Conservation (phyloP, 2,113 vertebrate species). For the Sphyrna mokarran region DNA sequence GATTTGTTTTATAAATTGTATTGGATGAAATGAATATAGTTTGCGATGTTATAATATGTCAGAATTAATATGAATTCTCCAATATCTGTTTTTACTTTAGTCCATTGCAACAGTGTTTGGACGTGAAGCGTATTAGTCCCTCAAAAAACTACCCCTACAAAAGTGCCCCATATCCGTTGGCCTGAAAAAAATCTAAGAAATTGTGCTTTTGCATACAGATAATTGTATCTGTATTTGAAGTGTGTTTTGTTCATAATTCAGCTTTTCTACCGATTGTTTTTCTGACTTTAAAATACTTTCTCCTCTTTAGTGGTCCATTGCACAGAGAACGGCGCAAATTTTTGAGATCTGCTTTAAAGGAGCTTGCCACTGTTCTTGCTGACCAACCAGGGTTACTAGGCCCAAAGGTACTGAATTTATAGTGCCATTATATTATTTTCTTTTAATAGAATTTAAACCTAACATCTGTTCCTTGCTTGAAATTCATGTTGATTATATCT, state of each 20-base stretch:
- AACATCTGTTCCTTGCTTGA: neutral
- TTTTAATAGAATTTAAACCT: neutral
- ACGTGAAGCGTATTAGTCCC: no score
- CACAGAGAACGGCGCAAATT: conserved; percentile 96
- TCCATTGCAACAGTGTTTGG: no score
- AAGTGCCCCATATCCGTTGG: neutral
- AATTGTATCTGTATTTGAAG: no score
- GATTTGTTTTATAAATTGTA: no score
- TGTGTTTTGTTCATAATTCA: neutral
- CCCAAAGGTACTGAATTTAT: conserved; percentile 71
- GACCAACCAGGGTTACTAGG: conserved; percentile 91
- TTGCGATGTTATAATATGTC: no score
- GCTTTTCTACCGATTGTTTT: neutral
- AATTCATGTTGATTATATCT: neutral
- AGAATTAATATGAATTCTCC: no score
- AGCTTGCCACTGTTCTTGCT: conserved; percentile 88
- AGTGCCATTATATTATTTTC: conserved; percentile 25
- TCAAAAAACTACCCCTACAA: neutral
- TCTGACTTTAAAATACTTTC: conserved; percentile 5
- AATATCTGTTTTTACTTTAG: no score
- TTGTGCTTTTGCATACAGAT: no score
- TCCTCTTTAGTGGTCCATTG: conserved; percentile 78
- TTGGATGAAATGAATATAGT: no score
- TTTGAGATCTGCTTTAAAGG: conserved; percentile 90
- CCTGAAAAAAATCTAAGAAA: no score